Conservation (phyloP, 64 coral and sea anemone genomes). For the Cladopsammia gracilis region DNA sequence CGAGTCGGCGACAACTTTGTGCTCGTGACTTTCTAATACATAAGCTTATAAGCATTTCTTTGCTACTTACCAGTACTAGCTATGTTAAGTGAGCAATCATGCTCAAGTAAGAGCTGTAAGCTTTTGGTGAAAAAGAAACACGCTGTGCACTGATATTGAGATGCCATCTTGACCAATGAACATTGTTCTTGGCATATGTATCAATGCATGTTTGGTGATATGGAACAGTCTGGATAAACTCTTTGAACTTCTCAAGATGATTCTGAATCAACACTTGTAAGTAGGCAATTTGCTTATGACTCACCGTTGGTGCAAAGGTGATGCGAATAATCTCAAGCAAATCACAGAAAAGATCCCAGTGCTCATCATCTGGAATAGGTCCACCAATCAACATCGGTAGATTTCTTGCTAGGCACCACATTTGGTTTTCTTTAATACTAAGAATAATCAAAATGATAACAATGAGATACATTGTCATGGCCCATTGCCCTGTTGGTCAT, state of each 20-base stretch:
- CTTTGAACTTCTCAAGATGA: conserved; percentile 52
- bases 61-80: too few relatives aligned
- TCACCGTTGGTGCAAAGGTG: conserved; percentile 70
- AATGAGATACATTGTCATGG: too few relatives aligned
- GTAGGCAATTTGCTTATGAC: conserved; percentile 53
- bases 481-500: too few relatives aligned
- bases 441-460: neutral
- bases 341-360: conserved; percentile 37
- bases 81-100: too few relatives aligned
- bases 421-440: conserved; percentile 1
- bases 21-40: too few relatives aligned
- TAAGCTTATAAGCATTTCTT: too few relatives aligned
- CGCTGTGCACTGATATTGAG: too few relatives aligned
- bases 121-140: too few relatives aligned
- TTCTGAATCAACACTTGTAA: conserved; percentile 64
- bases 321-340: conserved; percentile 70
- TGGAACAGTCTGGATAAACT: conserved; percentile 58
- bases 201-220: conserved; percentile 79
- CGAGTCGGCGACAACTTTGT: too few relatives aligned
- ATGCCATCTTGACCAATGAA: neutral
- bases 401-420: conserved; percentile 74
- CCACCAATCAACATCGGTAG: conserved; percentile 72
- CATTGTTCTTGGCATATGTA: conserved; percentile 70
- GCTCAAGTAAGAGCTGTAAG: too few relatives aligned
- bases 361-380: conserved; percentile 49